Base-by-base conservation (phyloP, 2,113 vertebrate genomes). In the Arothron firmamentum region DNA sequence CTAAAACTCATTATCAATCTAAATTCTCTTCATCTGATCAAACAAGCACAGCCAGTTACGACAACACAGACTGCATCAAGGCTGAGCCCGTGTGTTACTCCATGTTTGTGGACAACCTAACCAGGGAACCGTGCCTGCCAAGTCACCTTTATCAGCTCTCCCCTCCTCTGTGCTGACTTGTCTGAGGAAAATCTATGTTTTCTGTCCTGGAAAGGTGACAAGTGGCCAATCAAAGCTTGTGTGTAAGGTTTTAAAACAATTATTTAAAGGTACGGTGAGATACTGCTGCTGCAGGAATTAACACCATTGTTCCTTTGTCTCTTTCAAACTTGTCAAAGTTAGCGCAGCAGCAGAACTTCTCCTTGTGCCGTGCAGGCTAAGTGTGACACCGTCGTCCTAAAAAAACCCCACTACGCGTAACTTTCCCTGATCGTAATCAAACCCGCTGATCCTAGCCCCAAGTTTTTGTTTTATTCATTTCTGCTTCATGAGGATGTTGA, bases 21-120 rank as follows among this genome's bases (percentile, higher is more conserved):
- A 77, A 77, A 88, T 72, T 82, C 72, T 69, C 59, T 51, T 72
- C 81, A 74, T 84, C 76, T 82, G 75, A 82, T 82, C 82, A 82
- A 85, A 89, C 80, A 88, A 79, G 70, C 55, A 50, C 51, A 67
- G 70, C 50, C 82, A 65, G 75, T 71, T 65, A 61, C 13, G 52
- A 81, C 76, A 74, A 64, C 77, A 83, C 46, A 48, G 61, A 59
- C 49, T 53, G 64, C 76, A 85, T 85, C 53, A 21, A 63, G 52
- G 57, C 75, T 65, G n/a, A 45, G 55, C 25, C 64, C 63, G 72
- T 81, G 83, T 80, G 69, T 38, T 38, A 12, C 34, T 38, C 34
- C 10, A 3, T 38, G 34, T 38, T 38, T 38, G 34, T 38, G 34
- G 1, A 38, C 34, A 38, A 9, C 34, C 34, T 38, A 38, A 38